Conservation (phyloP, 2,797 vertebrate species). For the Chaenodraco wilsoni region DNA sequence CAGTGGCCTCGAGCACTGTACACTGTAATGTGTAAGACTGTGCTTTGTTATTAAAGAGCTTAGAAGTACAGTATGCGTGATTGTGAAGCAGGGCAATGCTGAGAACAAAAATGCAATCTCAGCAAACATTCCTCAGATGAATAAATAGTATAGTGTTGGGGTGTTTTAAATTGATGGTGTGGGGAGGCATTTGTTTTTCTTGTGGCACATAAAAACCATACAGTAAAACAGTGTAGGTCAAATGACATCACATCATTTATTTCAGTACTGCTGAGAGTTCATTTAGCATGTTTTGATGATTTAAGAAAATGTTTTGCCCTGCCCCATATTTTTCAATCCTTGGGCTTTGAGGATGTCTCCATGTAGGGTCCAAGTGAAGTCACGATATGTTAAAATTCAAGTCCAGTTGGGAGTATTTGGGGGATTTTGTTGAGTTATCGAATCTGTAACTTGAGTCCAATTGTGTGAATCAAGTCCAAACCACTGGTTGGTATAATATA, state of each 20-base stretch:
- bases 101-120: constrained; percentile 33
- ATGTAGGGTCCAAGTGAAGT: too few species aligned
- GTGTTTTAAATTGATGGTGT: constrained; percentile 39
- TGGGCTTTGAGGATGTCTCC: too few species aligned
- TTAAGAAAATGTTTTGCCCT: too few species aligned
- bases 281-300: constrained; percentile 13
- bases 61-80: constrained; percentile 14
- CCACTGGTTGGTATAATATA: too few species aligned
- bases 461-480: too few species aligned
- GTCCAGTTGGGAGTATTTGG: too few species aligned
- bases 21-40: constrained; percentile 21
- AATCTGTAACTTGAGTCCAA: too few species aligned
- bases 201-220: constrained; percentile 25
- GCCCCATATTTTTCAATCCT: too few species aligned
- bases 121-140: constrained; percentile 43
- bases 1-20: constrained; percentile 12
- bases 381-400: too few species aligned
- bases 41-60: constrained; percentile 45
- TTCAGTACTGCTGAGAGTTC: background rate
- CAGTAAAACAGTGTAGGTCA: constrained; percentile 1
- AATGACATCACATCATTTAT: constrained; percentile 4
- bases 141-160: constrained; percentile 35
- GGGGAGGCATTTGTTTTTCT: constrained; percentile 39
- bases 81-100: constrained; percentile 7
- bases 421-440: too few species aligned